Conservation (phyloP, 2,797 vertebrate genomes). For the Sciaenops ocellatus region DNA sequence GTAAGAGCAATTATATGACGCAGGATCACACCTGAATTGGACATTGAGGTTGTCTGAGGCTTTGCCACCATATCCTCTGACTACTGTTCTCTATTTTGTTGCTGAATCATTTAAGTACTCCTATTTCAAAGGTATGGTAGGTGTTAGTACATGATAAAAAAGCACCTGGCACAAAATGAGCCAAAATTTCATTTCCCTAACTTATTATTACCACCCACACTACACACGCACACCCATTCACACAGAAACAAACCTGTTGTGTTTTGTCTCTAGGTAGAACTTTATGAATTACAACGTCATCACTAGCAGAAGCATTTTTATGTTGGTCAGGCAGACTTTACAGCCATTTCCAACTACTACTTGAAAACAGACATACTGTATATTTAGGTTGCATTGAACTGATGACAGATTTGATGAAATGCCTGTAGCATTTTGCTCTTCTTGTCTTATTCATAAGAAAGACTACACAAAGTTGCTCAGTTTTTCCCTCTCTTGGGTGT, state of each 20-base stretch:
- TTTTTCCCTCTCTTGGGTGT: conserved; percentile 20
- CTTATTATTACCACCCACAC: conserved; percentile 58
- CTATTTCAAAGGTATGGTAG: conserved; percentile 49
- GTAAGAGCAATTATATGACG: conserved; percentile 45
- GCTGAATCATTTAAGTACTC: conserved; percentile 41
- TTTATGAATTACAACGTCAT: conserved; percentile 34
- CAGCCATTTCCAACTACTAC: conserved; percentile 22
- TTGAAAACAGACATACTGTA: conserved; percentile 12
- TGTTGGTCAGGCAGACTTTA: conserved; percentile 26
- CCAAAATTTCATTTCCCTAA: conserved; percentile 43
- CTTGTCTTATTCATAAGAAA: conserved; percentile 20
- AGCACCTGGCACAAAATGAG: conserved; percentile 60
- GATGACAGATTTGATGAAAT: conserved; percentile 38
- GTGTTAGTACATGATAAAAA: conserved; percentile 46
- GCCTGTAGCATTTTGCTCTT: conserved; percentile 22
- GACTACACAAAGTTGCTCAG: conserved; percentile 10
- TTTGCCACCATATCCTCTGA: conserved; percentile 15
- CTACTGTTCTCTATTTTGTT: conserved; percentile 26
- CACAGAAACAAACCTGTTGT: conserved; percentile 46
- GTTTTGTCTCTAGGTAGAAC: conserved; percentile 43
- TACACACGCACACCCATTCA: conserved; percentile 45
- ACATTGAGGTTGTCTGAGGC: conserved; percentile 12
- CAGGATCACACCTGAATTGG: conserved; percentile 35
- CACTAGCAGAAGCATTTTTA: conserved; percentile 8
- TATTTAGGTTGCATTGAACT: neutral